Evolutionary conservation across 35 echinoderm and acorn worm genomes (phyloP).

Genomic region (Ophioderma brevispina): DNA sequence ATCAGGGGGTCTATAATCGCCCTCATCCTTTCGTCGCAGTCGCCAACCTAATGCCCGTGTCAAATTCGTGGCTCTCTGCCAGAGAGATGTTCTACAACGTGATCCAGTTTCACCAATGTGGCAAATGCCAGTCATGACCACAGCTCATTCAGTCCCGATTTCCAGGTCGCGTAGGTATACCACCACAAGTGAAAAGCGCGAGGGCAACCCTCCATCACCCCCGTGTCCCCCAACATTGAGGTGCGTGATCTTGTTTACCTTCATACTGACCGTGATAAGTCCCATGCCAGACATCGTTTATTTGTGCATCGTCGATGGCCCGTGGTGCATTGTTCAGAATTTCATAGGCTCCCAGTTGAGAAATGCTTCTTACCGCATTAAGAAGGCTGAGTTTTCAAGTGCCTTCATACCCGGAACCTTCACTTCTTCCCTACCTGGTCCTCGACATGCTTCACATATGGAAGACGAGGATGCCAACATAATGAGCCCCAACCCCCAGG

Average conservation of each 20-base stretch:
- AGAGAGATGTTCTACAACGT: conserved; percentile 29
- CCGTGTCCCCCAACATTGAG: background rate
- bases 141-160: background rate
- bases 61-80: background rate
- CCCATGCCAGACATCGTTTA: background rate
- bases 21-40: background rate
- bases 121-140: conserved; percentile 7
- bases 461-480: background rate
- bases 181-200: background rate
- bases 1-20: too few species aligned
- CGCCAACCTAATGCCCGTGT: conserved; percentile 13
- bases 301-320: too few species aligned
- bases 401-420: background rate
- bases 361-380: too few species aligned
- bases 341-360: too few species aligned
- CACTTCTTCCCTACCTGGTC: too few species aligned
- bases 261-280: background rate
- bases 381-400: conserved; percentile 16
- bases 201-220: too few species aligned
- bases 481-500: background rate
- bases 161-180: background rate
- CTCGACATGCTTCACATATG: background rate
- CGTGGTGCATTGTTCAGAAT: too few species aligned
- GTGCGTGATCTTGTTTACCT: background rate
- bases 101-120: conserved; percentile 20